These are phyloP conservation scores for Megalops atlanticus DNA, from an alignment of 2,113 vertebrate genomes.

Conservation along the genomic window DNA sequence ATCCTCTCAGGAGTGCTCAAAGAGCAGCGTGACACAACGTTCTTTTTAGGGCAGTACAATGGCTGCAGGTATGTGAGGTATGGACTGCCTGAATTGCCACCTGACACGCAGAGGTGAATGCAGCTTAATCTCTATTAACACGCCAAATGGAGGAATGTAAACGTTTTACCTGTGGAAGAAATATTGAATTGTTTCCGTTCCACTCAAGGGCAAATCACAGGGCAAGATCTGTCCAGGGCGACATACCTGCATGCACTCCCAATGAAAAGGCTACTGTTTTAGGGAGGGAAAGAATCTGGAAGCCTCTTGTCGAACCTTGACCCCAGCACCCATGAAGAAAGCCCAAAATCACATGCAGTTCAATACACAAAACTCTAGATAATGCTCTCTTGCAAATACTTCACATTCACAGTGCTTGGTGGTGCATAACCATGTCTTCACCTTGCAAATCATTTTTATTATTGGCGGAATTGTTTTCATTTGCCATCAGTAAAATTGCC, in stretches of 20 bases:
- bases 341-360: slow-evolving; percentile 37
- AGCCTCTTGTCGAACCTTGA: slow-evolving; percentile 50
- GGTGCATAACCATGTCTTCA: slow-evolving; percentile 51
- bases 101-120: slow-evolving; percentile 63
- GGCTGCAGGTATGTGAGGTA: slow-evolving; percentile 68
- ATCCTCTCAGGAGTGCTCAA: slow-evolving; percentile 46
- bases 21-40: slow-evolving; percentile 41
- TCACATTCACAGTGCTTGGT: slow-evolving; percentile 49
- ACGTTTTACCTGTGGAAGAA: slow-evolving; percentile 36
- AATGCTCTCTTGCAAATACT: slow-evolving; percentile 53
- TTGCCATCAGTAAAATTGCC: slow-evolving; percentile 42
- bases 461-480: slow-evolving; percentile 49
- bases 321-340: slow-evolving; percentile 32
- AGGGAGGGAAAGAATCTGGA: slow-evolving; percentile 27
- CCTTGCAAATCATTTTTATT: slow-evolving; percentile 52
- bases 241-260: slow-evolving; percentile 29
- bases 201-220: slow-evolving; percentile 28
- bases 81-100: slow-evolving; percentile 67
- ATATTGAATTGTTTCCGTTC: slow-evolving; percentile 34
- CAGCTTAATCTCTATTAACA: slow-evolving; percentile 66
- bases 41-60: slow-evolving; percentile 55
- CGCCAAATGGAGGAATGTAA: slow-evolving; percentile 60
- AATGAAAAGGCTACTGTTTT: slow-evolving; percentile 42
- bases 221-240: slow-evolving; percentile 32
- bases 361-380: slow-evolving; percentile 41